Conservation (phyloP, 1,140 invertebrate species). For the Episyrphus balteatus region DNA sequence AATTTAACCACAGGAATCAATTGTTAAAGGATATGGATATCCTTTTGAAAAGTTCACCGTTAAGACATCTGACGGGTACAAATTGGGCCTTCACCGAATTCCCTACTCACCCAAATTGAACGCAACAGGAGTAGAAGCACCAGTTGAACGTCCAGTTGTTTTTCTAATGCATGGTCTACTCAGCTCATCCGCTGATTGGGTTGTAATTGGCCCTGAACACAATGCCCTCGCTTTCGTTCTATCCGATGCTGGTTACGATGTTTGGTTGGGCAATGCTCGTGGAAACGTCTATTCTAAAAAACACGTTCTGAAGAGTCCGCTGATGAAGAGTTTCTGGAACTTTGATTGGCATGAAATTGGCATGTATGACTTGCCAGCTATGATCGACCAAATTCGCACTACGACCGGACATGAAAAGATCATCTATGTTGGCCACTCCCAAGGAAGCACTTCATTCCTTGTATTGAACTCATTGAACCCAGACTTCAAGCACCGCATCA, state of each 20-base stretch:
- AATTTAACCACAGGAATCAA: too few relatives aligned
- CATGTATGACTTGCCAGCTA: constrained; percentile 58
- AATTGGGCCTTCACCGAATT: too few relatives aligned
- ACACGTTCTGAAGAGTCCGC: constrained; percentile 41
- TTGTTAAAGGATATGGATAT: too few relatives aligned
- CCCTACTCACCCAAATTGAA: too few relatives aligned
- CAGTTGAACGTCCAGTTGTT: constrained; percentile 33
- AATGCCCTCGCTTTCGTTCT: constrained; percentile 44
- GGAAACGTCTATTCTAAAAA: constrained; percentile 57
- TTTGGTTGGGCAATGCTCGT: constrained; percentile 62
- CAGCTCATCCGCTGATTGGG: constrained; percentile 56
- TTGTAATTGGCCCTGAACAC: constrained; percentile 50
- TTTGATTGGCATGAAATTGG: constrained; percentile 63
- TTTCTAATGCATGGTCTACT: constrained; percentile 65
- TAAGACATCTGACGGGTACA: too few relatives aligned
- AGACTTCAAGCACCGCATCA: constrained; percentile 45
- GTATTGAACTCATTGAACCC: constrained; percentile 41
- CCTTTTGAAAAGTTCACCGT: too few relatives aligned
- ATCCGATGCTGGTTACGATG: constrained; percentile 56
- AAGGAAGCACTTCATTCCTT: constrained; percentile 46
- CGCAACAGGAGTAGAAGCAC: too few relatives aligned
- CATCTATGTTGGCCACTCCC: constrained; percentile 53
- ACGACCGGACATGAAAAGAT: constrained; percentile 38
- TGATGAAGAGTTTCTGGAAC: constrained; percentile 40
- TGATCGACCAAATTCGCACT: constrained; percentile 54